Percentiles rank a stretch among this genome's conserved stretches.
These are phyloP conservation scores for Somateria mollissima DNA, from an alignment of 2,797 vertebrate species.

Conservation along the genomic window DNA sequence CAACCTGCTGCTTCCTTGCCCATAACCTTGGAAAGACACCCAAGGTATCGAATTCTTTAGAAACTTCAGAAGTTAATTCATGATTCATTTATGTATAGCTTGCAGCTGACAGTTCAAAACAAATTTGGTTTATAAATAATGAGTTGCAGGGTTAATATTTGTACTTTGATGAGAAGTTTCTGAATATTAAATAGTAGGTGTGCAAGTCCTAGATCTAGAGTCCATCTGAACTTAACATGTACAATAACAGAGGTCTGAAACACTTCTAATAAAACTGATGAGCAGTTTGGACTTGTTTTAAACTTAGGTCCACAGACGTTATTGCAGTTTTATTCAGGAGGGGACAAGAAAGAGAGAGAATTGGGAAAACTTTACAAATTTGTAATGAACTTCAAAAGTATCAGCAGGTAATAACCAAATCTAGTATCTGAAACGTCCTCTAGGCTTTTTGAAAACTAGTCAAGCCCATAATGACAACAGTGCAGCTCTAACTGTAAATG, in stretches of 20 bases:
- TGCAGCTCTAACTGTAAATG: not conserved
- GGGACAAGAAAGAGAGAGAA: not conserved
- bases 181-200: not conserved
- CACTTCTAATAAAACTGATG: not conserved
- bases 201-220: not conserved
- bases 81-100: not conserved
- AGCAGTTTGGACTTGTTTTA: conserved; percentile 10
- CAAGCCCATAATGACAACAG: not conserved
- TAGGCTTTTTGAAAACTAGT: not conserved
- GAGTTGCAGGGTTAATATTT: conserved; percentile 18
- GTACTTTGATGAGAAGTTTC: conserved; percentile 14
- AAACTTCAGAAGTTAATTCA: not conserved
- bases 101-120: not conserved
- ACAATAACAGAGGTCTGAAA: not conserved
- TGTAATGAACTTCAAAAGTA: not conserved
- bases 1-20: not conserved
- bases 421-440: not conserved
- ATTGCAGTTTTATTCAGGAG: not conserved
- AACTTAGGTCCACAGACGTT: not conserved
- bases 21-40: not conserved
- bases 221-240: conserved; percentile 28
- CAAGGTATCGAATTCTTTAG: not conserved
- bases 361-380: not conserved
- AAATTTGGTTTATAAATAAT: conserved; percentile 11
- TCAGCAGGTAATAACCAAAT: not conserved